Percentiles rank a stretch among this genome's conserved stretches.
These are phyloP conservation scores for Drosophila suzukii DNA, from an alignment of 1,140 invertebrate species.

Conservation along the genomic window DNA sequence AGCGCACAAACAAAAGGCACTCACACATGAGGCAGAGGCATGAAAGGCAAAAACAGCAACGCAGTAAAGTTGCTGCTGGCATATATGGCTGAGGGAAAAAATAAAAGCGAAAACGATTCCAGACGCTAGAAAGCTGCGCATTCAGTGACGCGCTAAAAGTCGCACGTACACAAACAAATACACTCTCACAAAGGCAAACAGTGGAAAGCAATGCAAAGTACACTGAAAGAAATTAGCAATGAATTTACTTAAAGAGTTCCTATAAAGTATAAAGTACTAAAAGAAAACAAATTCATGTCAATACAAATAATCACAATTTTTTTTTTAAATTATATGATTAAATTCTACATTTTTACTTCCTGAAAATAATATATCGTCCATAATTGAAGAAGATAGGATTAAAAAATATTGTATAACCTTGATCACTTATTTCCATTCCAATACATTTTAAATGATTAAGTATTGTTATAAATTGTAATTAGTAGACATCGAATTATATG, in stretches of 20 bases:
- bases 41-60: conserved; percentile 56
- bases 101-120: conserved; percentile 47
- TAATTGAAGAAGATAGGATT: too few relatives aligned
- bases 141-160: conserved; percentile 79
- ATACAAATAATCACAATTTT: too few relatives aligned
- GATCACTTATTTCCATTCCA: too few relatives aligned
- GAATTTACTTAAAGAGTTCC: neutral
- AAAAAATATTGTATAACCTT: too few relatives aligned
- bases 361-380: too few relatives aligned
- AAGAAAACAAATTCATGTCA: too few relatives aligned
- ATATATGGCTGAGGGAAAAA: conserved; percentile 17
- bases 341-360: too few relatives aligned
- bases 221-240: conserved; percentile 1
- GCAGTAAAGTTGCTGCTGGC: conserved; percentile 42
- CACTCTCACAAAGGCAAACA: conserved; percentile 31
- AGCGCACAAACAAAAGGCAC: conserved; percentile 78
- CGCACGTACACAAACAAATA: conserved; percentile 54
- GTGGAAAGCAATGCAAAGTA: conserved; percentile 29
- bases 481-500: too few relatives aligned
- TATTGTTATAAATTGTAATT: too few relatives aligned
- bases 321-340: too few relatives aligned
- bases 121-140: conserved; percentile 70
- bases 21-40: conserved; percentile 52
- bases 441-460: too few relatives aligned
- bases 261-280: too few relatives aligned